Evolutionary conservation across 2,888 invertebrate genomes (phyloP).

Genomic region (Plagodis dolabraria): DNA sequence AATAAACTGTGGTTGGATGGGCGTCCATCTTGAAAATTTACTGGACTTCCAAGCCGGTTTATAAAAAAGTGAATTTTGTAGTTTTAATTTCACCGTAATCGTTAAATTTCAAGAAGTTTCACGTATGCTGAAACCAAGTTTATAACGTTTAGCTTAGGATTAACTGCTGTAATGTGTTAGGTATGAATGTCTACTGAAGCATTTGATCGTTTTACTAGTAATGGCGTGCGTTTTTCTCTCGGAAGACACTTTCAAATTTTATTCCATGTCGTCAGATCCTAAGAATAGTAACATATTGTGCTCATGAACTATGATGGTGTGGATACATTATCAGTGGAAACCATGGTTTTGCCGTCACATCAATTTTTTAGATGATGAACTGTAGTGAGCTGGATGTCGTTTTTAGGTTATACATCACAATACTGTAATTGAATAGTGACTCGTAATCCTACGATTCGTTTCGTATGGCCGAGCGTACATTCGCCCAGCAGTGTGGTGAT

Average conservation of each 20-base stretch:
- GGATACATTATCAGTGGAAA: conserved; percentile 42
- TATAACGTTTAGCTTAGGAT: conserved; percentile 83
- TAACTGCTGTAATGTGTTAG: conserved; percentile 90
- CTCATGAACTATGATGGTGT: conserved; percentile 50
- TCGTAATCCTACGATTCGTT: conserved; percentile 75
- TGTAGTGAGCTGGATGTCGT: conserved; percentile 77
- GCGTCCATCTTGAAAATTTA: conserved; percentile 92
- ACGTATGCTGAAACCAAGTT: conserved; percentile 72
- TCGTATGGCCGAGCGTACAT: conserved; percentile 52
- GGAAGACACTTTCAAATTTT: conserved; percentile 84
- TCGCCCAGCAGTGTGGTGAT: conserved; percentile 44
- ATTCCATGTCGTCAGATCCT: conserved; percentile 67
- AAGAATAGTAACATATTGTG: conserved; percentile 52
- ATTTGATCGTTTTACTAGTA: conserved; percentile 85
- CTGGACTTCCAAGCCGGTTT: conserved; percentile 89
- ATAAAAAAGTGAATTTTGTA: conserved; percentile 83
- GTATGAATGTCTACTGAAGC: conserved; percentile 84
- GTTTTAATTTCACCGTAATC: conserved; percentile 73
- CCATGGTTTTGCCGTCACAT: conserved; percentile 41
- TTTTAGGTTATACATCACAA: conserved; percentile 84
- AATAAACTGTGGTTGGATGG: conserved; percentile 81
- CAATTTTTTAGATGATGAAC: conserved; percentile 49
- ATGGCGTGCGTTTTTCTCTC: conserved; percentile 88
- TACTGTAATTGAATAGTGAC: conserved; percentile 77
- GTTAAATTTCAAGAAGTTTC: conserved; percentile 77